Percentiles rank a stretch among this genome's conserved stretches.
These are phyloP conservation scores for Globia sparganii DNA, from an alignment of 2,888 invertebrate genomes.

Conservation along the genomic window DNA sequence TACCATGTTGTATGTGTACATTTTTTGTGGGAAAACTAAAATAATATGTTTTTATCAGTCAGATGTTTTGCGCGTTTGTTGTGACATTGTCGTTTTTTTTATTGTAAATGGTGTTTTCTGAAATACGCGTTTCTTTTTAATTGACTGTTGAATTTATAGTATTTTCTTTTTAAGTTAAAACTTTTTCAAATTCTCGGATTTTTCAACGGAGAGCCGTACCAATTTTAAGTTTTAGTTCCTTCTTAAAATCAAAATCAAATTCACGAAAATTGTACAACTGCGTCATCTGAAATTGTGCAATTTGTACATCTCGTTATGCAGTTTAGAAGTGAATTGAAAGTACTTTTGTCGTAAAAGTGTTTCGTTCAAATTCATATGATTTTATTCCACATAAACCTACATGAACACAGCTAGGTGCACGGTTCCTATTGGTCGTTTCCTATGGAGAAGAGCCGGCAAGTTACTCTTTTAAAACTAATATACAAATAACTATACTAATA, in stretches of 20 bases:
- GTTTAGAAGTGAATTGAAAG: conserved; percentile 44
- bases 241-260: not conserved
- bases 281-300: conserved; percentile 19
- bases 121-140: not conserved
- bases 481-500: too few relatives aligned
- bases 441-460: not conserved
- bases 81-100: not conserved
- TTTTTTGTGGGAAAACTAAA: conserved; percentile 80
- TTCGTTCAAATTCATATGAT: conserved; percentile 2
- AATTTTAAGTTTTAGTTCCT: not conserved
- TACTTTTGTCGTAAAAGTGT: conserved; percentile 14
- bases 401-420: not conserved
- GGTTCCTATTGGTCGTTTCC: not conserved
- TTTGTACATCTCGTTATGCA: conserved; percentile 36
- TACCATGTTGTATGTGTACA: conserved; percentile 83
- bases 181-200: too few relatives aligned
- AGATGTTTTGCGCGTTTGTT: conserved; percentile 23
- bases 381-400: not conserved
- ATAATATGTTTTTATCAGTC: conserved; percentile 64
- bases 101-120: not conserved
- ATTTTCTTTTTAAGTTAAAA: not conserved
- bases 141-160: not conserved
- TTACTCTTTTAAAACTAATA: not conserved
- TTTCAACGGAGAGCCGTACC: not conserved
- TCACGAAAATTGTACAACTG: not conserved